A percentile compares a stretch with the other conserved stretches of the same genome.
Evolutionary conservation across 2,888 invertebrate species (phyloP).

Genomic region (Arge pagana): DNA sequence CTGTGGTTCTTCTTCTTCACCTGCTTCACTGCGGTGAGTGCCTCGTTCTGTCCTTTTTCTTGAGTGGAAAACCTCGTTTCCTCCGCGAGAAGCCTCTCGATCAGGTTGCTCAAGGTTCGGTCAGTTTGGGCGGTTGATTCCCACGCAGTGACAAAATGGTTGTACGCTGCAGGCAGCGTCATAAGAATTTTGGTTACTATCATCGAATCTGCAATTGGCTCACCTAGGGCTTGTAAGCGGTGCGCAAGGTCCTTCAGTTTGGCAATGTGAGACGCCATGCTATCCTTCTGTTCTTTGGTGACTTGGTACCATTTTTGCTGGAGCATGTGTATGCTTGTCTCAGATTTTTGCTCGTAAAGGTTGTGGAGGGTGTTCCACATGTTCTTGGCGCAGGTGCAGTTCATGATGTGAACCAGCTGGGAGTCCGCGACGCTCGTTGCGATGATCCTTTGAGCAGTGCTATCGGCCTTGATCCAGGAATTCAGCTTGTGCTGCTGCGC

Average conservation of each 20-base stretch:
- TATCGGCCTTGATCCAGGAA: conserved; percentile 22
- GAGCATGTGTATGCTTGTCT: conserved; percentile 25
- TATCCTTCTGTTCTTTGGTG: background rate
- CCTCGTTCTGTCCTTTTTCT: conserved; percentile 3
- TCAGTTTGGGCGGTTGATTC: background rate
- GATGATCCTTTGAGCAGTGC: conserved; percentile 26
- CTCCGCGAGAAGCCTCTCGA: background rate
- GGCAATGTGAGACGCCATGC: conserved; percentile 4
- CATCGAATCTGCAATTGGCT: background rate
- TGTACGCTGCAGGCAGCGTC: background rate
- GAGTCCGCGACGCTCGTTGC: conserved; percentile 15
- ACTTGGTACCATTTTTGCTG: conserved; percentile 4
- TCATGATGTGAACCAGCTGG: conserved; percentile 22
- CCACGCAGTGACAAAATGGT: background rate
- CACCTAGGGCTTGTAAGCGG: background rate
- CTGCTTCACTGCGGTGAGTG: background rate
- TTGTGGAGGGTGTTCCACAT: conserved; percentile 33
- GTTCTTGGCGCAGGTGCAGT: conserved; percentile 29
- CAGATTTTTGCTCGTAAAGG: conserved; percentile 32
- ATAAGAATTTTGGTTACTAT: conserved; percentile 4
- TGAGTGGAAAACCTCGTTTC: background rate
- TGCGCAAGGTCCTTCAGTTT: conserved; percentile 2
- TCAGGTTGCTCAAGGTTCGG: background rate
- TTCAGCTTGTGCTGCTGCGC: background rate
- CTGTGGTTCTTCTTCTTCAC: background rate